These are phyloP conservation scores for Oscheius myriophilus DNA, from an alignment of 2,888 invertebrate genomes.

Conservation along the genomic window DNA sequence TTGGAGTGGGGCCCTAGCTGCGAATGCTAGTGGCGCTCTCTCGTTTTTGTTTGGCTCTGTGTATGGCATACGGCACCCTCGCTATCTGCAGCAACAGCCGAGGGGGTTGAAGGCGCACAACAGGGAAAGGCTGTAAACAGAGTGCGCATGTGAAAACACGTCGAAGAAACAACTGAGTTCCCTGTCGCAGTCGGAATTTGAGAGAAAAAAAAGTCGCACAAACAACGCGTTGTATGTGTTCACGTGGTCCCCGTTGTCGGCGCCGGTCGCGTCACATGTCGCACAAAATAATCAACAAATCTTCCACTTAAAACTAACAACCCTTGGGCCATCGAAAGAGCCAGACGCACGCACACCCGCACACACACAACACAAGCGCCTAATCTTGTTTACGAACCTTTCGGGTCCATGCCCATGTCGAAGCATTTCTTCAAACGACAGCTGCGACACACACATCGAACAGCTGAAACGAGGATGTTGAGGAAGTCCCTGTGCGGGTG, in stretches of 20 bases:
- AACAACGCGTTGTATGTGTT: too few species aligned
- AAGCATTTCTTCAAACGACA: slow-evolving; percentile 63
- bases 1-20: background rate
- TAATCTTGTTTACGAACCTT: slow-evolving; percentile 39
- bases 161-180: background rate
- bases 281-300: too few species aligned
- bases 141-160: slow-evolving; percentile 16
- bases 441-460: slow-evolving; percentile 60
- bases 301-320: too few species aligned
- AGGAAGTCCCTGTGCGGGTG: background rate
- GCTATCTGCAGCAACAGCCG: slow-evolving; percentile 5
- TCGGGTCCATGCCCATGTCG: slow-evolving; percentile 63
- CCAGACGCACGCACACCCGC: background rate
- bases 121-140: slow-evolving; percentile 19
- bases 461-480: slow-evolving; percentile 42
- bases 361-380: background rate
- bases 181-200: too few species aligned
- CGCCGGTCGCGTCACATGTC: too few species aligned
- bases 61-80: slow-evolving; percentile 10
- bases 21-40: background rate
- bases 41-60: background rate
- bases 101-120: slow-evolving; percentile 5
- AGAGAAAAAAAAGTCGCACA: too few species aligned
- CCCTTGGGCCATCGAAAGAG: too few species aligned
- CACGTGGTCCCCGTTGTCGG: too few species aligned